These are phyloP conservation scores for Brenthis daphne DNA, from an alignment of 2,888 invertebrate genomes.

Conservation along the genomic window DNA sequence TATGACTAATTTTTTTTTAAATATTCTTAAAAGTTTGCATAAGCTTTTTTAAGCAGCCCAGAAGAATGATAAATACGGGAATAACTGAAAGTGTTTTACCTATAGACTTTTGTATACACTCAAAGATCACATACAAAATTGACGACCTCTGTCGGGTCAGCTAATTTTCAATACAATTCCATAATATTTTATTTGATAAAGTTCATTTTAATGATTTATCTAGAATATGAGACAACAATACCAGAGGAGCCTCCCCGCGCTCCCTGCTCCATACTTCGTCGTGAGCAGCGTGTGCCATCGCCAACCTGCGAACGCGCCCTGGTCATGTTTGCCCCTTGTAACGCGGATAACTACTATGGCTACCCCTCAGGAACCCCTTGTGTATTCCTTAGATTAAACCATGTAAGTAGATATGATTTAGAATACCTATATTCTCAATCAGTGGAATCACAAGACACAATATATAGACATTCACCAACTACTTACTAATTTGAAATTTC, in stretches of 20 bases:
- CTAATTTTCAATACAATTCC: too few relatives aligned
- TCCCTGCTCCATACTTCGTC: constrained; percentile 64
- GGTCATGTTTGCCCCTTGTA: constrained; percentile 80
- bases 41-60: too few relatives aligned
- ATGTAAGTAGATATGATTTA: constrained; percentile 58
- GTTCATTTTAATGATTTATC: neutral
- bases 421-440: neutral
- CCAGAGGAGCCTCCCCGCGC: constrained; percentile 72
- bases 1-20: too few relatives aligned
- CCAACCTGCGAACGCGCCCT: constrained; percentile 67
- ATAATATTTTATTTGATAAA: too few relatives aligned
- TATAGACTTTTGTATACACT: too few relatives aligned
- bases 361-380: constrained; percentile 89
- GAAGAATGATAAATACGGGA: too few relatives aligned
- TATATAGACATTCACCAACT: too few relatives aligned
- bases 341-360: constrained; percentile 86
- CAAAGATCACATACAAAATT: too few relatives aligned
- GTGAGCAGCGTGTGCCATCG: constrained; percentile 59
- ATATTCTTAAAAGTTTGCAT: too few relatives aligned
- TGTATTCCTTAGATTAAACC: constrained; percentile 88
- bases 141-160: too few relatives aligned
- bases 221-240: constrained; percentile 69
- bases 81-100: too few relatives aligned
- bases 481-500: too few relatives aligned
- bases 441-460: neutral